Percentiles rank a stretch among this genome's conserved stretches.
phyloP scores from a whole-genome alignment of 2,888 invertebrate species.

The Drosophila eohydei region DNA sequence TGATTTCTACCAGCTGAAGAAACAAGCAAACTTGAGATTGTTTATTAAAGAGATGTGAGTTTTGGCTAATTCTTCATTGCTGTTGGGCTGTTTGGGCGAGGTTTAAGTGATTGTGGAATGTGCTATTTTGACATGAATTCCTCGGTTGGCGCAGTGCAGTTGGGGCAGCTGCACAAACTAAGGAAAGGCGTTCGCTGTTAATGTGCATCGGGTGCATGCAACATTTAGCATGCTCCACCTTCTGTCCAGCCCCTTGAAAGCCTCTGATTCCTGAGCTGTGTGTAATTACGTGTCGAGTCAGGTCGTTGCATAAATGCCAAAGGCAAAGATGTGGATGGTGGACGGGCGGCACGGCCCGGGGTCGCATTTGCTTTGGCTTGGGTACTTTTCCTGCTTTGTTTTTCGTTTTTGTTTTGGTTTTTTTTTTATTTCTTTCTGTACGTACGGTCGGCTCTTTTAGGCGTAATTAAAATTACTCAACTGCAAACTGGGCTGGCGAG shows the following conservation, averaged over 20 bases:
- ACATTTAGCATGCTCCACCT: conserved; percentile 71
- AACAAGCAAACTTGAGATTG: conserved; percentile 12
- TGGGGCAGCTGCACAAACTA: conserved; percentile 54
- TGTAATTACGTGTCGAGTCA: conserved; percentile 66
- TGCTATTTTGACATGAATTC: conserved; percentile 48
- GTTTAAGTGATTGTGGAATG: conserved; percentile 1
- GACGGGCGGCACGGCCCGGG: conserved; percentile 7
- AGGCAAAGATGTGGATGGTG: conserved; percentile 21
- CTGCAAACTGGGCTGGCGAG: conserved; percentile 41
- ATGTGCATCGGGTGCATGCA: conserved; percentile 74
- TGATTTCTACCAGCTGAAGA: conserved; percentile 17
- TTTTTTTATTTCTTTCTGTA: conserved; percentile 61
- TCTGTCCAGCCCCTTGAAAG: conserved; percentile 32
- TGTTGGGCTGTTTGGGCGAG: neutral
- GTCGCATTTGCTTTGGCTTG: conserved; percentile 21
- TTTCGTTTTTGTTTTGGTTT: conserved; percentile 1
- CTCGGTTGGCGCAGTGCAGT: conserved; percentile 6
- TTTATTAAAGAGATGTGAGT: conserved; percentile 7
- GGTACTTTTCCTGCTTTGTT: conserved; percentile 39
- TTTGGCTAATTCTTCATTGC: conserved; percentile 18
- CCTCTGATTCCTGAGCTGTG: conserved; percentile 23
- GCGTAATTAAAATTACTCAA: conserved; percentile 80
- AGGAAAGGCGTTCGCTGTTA: conserved; percentile 64
- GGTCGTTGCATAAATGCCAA: conserved; percentile 70
- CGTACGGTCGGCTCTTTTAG: conserved; percentile 75